Base-by-base conservation (phyloP, 2,888 invertebrate genomes). In the Seira ritae region DNA sequence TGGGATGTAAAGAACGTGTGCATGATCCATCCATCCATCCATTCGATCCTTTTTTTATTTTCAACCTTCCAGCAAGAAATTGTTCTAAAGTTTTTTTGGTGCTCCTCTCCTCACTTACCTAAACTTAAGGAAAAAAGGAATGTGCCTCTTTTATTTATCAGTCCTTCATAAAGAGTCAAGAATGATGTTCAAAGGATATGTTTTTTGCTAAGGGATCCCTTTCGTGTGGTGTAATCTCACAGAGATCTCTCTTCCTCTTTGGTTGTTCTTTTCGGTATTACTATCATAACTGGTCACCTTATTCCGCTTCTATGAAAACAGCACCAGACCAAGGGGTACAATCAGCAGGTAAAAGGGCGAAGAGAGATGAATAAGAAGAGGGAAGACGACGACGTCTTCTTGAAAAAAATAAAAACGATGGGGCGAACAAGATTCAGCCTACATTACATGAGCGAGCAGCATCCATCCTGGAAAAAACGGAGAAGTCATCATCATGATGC, bases 131-230 rank as follows among this genome's bases (percentile, higher is more conserved):
- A 69, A 37, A 76, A 69, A 78, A 84, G 85, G 87, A 87, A 87
- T 87, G 87, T 85, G 85, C 84, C 79, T 84, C 80, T 84, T 87
- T 82, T 85, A 85, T 80, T 74, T 85, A 80, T 81, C 31, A 8
- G 12, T 55, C 17, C 55, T 55, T 12, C 3, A 55, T 12, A 55
- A 85, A 80, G 72, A 85, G 83, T 85, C 85, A 85, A 85, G 82
- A 85, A 85, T 83, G 31, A 31, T 31, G 31, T 8, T 68, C 77
- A 76, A 55, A 17, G 46, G 77, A 50, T 55, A 67, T 73, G 69
- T 2, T 55, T 3, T 55, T 55, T 12, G 15, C 55, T 66, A 81
- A 81, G 71, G 75, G 77, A 73, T 71, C 77, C 82, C 77, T 81
- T 82, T 81, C 75, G 71, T 75, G 70, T 31, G 8, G 8, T 31